phyloP scores from a whole-genome alignment of 2,797 vertebrate species.

The Salmo trutta region DNA sequence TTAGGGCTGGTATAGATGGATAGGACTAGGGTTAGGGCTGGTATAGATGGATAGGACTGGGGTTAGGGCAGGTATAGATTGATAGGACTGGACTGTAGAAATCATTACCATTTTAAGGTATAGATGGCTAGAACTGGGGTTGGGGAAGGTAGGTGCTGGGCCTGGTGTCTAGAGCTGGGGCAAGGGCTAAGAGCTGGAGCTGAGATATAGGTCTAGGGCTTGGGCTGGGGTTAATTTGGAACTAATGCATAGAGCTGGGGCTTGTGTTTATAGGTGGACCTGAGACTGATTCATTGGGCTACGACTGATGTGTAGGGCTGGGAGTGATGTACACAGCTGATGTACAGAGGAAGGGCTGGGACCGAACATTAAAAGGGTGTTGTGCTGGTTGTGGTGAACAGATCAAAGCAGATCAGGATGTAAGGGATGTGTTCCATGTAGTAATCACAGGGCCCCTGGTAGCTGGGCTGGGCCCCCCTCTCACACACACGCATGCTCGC shows the following conservation, averaged over 20 bases:
- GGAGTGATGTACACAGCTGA: not conserved
- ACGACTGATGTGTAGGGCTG: not conserved
- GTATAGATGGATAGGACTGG: too few relatives aligned
- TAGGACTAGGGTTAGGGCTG: too few relatives aligned
- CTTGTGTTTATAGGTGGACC: not conserved
- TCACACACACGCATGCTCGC: not conserved
- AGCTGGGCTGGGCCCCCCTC: not conserved
- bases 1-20: too few relatives aligned
- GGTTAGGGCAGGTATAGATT: too few relatives aligned
- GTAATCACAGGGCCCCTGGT: not conserved
- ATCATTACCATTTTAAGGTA: too few relatives aligned
- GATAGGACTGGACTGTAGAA: too few relatives aligned
- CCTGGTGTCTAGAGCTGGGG: too few relatives aligned
- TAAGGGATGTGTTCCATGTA: not conserved
- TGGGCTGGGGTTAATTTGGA: not conserved
- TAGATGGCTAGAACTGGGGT: too few relatives aligned
- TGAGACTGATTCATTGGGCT: not conserved
- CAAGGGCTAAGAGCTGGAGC: too few relatives aligned
- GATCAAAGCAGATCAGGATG: slow-evolving; percentile 49
- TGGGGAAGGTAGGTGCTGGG: too few relatives aligned
- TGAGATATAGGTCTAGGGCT: not conserved
- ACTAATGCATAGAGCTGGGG: not conserved
- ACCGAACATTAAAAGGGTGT: not conserved
- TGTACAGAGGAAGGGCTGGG: not conserved
- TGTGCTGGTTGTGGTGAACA: slow-evolving; percentile 28